These are phyloP conservation scores for Altica lythri DNA, from an alignment of 2,888 invertebrate genomes.

Conservation along the genomic window DNA sequence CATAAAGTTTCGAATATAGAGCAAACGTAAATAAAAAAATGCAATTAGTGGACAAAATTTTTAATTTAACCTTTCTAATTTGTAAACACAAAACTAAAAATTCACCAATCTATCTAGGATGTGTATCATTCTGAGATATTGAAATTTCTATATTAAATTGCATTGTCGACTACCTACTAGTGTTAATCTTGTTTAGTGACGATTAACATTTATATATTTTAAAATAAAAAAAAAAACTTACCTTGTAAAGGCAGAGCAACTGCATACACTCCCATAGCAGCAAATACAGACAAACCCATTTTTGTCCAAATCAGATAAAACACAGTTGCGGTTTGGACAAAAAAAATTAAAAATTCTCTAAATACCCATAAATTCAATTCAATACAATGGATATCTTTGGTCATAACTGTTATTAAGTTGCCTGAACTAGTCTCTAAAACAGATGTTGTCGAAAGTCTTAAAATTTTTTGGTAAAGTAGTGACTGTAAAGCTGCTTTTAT, in stretches of 20 bases:
- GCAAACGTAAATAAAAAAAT: too few species aligned
- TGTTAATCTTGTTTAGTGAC: conserved; percentile 38
- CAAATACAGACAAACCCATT: conserved; percentile 59
- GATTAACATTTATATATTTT: too few species aligned
- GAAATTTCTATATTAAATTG: too few species aligned
- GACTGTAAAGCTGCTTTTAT: conserved; percentile 75
- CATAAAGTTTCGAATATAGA: too few species aligned
- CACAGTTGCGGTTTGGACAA: conserved; percentile 81
- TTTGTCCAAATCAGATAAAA: conserved; percentile 74
- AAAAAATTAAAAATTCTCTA: conserved; percentile 66
- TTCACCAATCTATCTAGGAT: too few species aligned
- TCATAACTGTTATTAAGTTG: conserved; percentile 82
- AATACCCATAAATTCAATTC: conserved; percentile 67
- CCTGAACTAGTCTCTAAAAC: conserved; percentile 57
- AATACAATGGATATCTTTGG: conserved; percentile 69
- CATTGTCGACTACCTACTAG: background rate
- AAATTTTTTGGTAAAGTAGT: conserved; percentile 75
- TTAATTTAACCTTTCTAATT: too few species aligned
- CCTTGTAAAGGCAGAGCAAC: conserved; percentile 50
- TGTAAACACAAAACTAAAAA: too few species aligned
- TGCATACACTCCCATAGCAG: conserved; percentile 60
- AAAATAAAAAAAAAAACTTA: conserved; percentile 31
- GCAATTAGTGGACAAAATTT: too few species aligned
- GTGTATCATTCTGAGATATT: too few species aligned
- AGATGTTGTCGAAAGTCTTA: conserved; percentile 56